Conservation (phyloP, 92 coral and sea anemone genomes). For the Plumapathes pennacea region DNA sequence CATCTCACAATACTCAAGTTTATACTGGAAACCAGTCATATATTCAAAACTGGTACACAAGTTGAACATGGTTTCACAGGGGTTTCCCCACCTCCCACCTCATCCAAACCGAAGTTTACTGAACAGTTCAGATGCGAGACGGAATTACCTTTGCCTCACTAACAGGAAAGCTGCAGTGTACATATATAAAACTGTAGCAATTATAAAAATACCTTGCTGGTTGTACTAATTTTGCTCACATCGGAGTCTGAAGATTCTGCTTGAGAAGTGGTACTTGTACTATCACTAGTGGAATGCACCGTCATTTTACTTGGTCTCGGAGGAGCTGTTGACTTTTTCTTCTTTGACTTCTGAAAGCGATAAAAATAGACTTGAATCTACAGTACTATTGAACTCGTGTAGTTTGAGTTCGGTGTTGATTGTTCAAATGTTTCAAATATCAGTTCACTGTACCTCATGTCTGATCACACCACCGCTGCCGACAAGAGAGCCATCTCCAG, state of each 20-base stretch:
- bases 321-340: slow-evolving; percentile 43
- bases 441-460: slow-evolving; percentile 34
- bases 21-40: no score
- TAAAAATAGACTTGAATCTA: not conserved
- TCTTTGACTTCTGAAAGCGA: slow-evolving; percentile 26
- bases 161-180: no score
- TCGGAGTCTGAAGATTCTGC: slow-evolving; percentile 83
- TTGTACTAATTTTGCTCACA: slow-evolving; percentile 22
- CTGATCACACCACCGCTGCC: slow-evolving; percentile 63
- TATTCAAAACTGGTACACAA: no score
- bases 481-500: slow-evolving; percentile 79
- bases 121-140: no score
- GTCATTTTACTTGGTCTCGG: slow-evolving; percentile 37
- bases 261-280: slow-evolving; percentile 34
- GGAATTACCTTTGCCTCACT: no score
- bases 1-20: no score
- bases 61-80: no score
- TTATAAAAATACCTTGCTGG: no score
- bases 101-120: no score
- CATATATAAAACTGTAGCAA: no score
- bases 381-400: no score
- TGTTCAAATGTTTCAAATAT: not conserved
- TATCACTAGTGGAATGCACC: slow-evolving; percentile 23
- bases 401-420: not conserved
- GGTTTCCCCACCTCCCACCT: no score